Evolutionary conservation across 2,113 vertebrate species (phyloP).

Genomic region (Orcinus orca): DNA sequence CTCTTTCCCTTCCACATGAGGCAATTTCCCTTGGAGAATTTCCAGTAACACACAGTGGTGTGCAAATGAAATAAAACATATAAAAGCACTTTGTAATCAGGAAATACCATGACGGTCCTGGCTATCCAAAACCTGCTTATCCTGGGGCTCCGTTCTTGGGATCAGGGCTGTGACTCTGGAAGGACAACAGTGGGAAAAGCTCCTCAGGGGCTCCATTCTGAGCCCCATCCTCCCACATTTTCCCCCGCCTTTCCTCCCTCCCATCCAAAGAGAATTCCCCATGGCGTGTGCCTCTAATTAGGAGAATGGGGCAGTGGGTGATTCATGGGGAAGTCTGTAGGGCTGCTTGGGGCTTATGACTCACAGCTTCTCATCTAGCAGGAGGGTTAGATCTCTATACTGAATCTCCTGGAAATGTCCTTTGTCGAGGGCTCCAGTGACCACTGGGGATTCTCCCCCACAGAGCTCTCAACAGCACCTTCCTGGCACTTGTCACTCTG

Average conservation of each 20-base stretch:
- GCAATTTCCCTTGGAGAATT: conserved; percentile 57
- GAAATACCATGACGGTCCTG: not conserved
- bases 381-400: not conserved
- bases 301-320: conserved; percentile 21
- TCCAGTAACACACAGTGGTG: not conserved
- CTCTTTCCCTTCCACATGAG: conserved; percentile 56
- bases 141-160: not conserved
- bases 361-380: conserved; percentile 49
- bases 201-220: not conserved
- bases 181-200: not conserved
- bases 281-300: not conserved
- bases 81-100: not conserved
- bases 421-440: not conserved
- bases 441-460: not conserved
- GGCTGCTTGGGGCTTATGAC: conserved; percentile 43
- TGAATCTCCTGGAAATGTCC: conserved; percentile 32
- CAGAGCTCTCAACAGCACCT: not conserved
- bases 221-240: not conserved
- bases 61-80: not conserved
- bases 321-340: conserved; percentile 70
- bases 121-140: not conserved
- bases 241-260: not conserved
- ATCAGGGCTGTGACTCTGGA: not conserved
- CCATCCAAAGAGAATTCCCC: conserved; percentile 35
- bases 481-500: not conserved